phyloP scores from a whole-genome alignment of 2,888 invertebrate species.

The Pseudanteris insignis region DNA sequence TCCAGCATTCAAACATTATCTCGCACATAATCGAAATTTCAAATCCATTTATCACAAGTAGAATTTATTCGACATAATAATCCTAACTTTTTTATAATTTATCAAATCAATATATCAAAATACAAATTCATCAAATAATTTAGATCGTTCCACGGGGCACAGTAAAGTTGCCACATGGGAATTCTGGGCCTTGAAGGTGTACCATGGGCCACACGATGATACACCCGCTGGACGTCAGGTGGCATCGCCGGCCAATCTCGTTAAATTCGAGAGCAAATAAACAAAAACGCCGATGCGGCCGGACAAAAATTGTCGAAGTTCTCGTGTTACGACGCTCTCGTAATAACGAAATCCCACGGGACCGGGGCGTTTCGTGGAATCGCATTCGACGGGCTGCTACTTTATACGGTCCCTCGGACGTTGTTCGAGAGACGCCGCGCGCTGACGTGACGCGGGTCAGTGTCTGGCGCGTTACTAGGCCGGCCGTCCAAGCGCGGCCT shows the following conservation, averaged over 20 bases:
- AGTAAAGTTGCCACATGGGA: no score
- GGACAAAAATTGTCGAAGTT: conserved; percentile 20
- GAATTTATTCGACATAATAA: no score
- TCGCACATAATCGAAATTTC: no score
- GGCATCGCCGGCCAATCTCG: not conserved
- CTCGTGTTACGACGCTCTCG: conserved; percentile 32
- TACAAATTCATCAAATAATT: no score
- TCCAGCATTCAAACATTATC: no score
- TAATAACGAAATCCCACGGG: conserved; percentile 27
- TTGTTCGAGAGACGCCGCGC: conserved; percentile 59
- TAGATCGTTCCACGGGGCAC: no score
- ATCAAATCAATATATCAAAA: no score
- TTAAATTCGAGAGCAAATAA: not conserved
- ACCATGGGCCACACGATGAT: no score
- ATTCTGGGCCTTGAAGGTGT: no score
- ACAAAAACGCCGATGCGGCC: not conserved
- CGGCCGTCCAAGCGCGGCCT: conserved; percentile 53
- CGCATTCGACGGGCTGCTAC: conserved; percentile 7
- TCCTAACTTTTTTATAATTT: no score
- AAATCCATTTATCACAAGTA: no score
- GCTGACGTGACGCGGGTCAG: conserved; percentile 64
- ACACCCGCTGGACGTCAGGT: no score
- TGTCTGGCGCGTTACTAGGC: conserved; percentile 52
- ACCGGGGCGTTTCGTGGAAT: conserved; percentile 18
- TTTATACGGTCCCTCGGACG: conserved; percentile 7